Base-by-base conservation (phyloP, 2,888 invertebrate species). In the Acholoe squamosa region DNA sequence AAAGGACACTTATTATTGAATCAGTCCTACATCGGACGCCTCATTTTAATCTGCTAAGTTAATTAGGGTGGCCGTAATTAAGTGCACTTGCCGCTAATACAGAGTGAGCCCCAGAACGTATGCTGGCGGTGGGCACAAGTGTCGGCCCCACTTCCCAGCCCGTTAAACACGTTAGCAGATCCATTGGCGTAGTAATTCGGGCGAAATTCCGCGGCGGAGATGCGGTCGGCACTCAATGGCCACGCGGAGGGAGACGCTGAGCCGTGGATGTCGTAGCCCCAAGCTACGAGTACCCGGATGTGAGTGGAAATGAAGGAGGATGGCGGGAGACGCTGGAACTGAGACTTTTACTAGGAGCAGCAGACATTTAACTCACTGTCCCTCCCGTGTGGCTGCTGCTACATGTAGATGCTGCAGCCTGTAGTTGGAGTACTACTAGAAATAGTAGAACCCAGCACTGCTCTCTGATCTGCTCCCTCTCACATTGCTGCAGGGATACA, bases 81-180 rank as follows among this genome's bases (percentile, higher is more conserved):
- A 86, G 86, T 86, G 86, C 86, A 86, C 86, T 86, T 86, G 86
- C 86, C 54, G 31, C 86, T 86, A 86, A 86, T 86, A 86, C 86
- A 86, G 86, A 86, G 54, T 28, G 54, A 86, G 86, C 56, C 86
- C 54, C 86, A 12, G 86, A 86, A 86, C 86, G 86, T 86, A 86
- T 86, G 86, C 86, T 86, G 54, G 25, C 54, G 25, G 86, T 86
- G 54, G 86, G 31, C 86, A 52, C 52, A 86, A 86, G 86, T 86
- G 86, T 86, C 86, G 52, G 86, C 86, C 43, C 12, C 31, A 86
- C 56, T 86, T 86, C 52, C 56, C 86, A 28, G 54, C 28, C 86
- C 54, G 86, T 86, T 86, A 86, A 86, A 54, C 56, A 28, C 86
- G 86, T 86, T 86, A 86, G 86, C 54, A 33, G 86, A 86, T 86